These are phyloP conservation scores for Neosalanx taihuensis DNA, from an alignment of 2,797 vertebrate genomes.

Conservation along the genomic window DNA sequence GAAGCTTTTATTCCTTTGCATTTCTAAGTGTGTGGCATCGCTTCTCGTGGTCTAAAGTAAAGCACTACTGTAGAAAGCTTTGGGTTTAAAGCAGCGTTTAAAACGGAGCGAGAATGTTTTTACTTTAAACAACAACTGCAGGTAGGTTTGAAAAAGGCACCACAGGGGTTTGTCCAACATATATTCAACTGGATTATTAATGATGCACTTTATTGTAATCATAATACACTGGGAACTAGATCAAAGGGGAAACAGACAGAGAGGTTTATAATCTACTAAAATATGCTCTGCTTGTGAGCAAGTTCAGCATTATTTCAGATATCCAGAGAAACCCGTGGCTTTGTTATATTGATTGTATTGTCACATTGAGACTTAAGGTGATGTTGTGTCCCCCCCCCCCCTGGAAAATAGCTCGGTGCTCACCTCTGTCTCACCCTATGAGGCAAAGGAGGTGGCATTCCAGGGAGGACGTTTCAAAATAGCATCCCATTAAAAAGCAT, in stretches of 20 bases:
- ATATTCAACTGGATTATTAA: not conserved
- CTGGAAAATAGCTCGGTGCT: constrained; percentile 41
- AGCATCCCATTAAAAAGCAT: constrained; percentile 47
- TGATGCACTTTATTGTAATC: too few relatives aligned
- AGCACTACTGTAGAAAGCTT: not conserved
- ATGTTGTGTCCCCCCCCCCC: too few relatives aligned
- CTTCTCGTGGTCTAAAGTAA: too few relatives aligned
- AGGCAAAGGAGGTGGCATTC: constrained; percentile 49
- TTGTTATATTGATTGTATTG: constrained; percentile 40
- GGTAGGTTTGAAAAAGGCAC: not conserved
- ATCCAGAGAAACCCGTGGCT: constrained; percentile 9
- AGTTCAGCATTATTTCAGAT: too few relatives aligned
- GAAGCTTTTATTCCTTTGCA: not conserved
- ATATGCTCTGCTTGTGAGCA: too few relatives aligned
- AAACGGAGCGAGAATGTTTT: not conserved
- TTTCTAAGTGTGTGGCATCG: too few relatives aligned
- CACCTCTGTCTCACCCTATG: constrained; percentile 35
- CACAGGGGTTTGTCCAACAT: not conserved
- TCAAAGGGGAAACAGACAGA: constrained; percentile 3
- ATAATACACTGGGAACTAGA: too few relatives aligned
- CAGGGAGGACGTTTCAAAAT: constrained; percentile 34
- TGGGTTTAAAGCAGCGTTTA: not conserved
- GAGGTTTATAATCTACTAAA: too few relatives aligned
- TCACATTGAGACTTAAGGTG: constrained; percentile 36
- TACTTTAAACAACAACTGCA: not conserved